A percentile compares a stretch with the other conserved stretches of the same genome.
These are phyloP conservation scores for Struthidea cinerea DNA, from an alignment of 2,113 vertebrate genomes.

Conservation along the genomic window DNA sequence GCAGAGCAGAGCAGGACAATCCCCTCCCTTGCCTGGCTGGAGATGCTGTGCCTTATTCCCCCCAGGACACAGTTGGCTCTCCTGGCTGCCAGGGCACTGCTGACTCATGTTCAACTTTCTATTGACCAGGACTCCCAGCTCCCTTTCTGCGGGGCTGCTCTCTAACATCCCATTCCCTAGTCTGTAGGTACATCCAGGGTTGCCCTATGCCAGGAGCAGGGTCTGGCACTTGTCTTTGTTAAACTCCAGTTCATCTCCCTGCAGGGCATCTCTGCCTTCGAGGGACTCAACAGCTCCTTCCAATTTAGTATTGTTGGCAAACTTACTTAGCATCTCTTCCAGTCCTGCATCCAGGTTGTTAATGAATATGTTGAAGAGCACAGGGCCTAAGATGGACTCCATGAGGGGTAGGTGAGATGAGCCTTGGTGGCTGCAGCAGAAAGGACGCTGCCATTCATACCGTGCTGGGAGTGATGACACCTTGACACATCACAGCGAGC, in stretches of 20 bases:
- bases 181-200: no score
- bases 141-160: neutral
- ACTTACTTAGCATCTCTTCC: neutral
- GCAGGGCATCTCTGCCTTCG: neutral
- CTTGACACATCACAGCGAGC: neutral
- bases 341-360: neutral
- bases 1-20: neutral
- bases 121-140: neutral
- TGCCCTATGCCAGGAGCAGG: neutral
- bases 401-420: neutral
- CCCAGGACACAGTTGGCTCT: fast-evolving
- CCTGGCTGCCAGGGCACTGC: neutral
- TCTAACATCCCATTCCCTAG: neutral
- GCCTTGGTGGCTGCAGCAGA: fast-evolving
- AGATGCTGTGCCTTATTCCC: fast-evolving
- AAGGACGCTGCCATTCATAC: neutral
- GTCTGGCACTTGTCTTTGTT: neutral
- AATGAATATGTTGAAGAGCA: neutral
- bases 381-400: neutral
- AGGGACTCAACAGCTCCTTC: neutral
- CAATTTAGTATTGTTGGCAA: neutral
- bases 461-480: fast-evolving
- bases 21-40: fast-evolving
- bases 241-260: neutral
- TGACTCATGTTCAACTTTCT: neutral